Percentiles rank a stretch among this genome's conserved stretches.
phyloP scores from a whole-genome alignment of 1,140 invertebrate species.

The Monochamus saltuarius region DNA sequence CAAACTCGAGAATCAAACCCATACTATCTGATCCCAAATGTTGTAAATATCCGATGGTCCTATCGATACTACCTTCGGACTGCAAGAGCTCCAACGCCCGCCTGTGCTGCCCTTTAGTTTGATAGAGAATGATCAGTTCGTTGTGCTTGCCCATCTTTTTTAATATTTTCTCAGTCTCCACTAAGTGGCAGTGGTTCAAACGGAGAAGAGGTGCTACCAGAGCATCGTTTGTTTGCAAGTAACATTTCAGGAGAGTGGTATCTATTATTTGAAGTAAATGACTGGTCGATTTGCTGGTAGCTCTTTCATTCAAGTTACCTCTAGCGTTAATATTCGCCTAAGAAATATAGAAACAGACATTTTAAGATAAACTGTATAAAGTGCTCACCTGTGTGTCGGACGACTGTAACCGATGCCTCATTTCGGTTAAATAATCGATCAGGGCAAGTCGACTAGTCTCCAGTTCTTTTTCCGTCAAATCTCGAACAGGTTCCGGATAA shows the following conservation, averaged over 20 bases:
- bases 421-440: constrained; percentile 84
- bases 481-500: constrained; percentile 58
- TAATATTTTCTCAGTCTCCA: constrained; percentile 89
- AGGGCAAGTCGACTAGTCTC: constrained; percentile 87
- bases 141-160: constrained; percentile 84
- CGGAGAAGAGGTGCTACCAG: constrained; percentile 87
- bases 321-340: constrained; percentile 41
- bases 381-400: constrained; percentile 32
- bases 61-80: constrained; percentile 74
- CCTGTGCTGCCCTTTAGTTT: constrained; percentile 88
- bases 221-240: constrained; percentile 94
- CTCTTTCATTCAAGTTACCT: constrained; percentile 48
- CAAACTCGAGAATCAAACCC: constrained; percentile 91
- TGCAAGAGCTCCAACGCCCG: constrained; percentile 88
- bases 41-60: constrained; percentile 91
- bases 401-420: constrained; percentile 52
- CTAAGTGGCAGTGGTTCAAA: constrained; percentile 92
- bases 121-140: constrained; percentile 94
- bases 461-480: constrained; percentile 79
- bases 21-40: constrained; percentile 82
- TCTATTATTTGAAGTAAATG: constrained; percentile 92
- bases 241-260: constrained; percentile 94
- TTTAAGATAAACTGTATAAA: not conserved
- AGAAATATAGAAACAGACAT: constrained; percentile 7
- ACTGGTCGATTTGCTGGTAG: constrained; percentile 42